Evolutionary conservation across 2,113 vertebrate genomes (phyloP).

Genomic region (Lampris incognitus): DNA sequence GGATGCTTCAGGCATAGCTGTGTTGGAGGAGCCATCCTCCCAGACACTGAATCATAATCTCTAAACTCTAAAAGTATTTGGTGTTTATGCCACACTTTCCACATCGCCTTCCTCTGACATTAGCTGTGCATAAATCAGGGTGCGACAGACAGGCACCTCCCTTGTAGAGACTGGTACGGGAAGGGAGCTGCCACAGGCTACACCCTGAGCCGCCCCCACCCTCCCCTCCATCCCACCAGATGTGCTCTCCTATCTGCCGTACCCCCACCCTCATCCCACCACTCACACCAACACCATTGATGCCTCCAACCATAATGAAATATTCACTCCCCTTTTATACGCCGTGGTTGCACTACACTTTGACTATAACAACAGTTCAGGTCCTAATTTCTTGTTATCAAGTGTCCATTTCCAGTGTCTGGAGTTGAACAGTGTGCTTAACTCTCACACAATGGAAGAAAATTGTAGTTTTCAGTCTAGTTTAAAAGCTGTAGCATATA

Average conservation of each 20-base stretch:
- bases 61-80: slow-evolving; percentile 89
- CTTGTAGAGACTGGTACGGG: slow-evolving; percentile 94
- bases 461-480: too few species aligned
- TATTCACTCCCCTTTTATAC: slow-evolving; percentile 67
- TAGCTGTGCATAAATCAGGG: slow-evolving; percentile 90
- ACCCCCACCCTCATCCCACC: slow-evolving; percentile 51
- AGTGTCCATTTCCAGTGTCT: too few species aligned
- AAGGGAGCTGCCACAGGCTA: slow-evolving; percentile 86
- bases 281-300: slow-evolving; percentile 61
- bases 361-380: slow-evolving; percentile 15
- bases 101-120: slow-evolving; percentile 91
- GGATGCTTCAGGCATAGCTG: slow-evolving; percentile 52
- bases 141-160: slow-evolving; percentile 85
- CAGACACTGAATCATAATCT: slow-evolving; percentile 90
- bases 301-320: slow-evolving; percentile 77
- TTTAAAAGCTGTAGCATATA: too few species aligned
- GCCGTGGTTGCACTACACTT: slow-evolving; percentile 25
- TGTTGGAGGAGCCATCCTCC: slow-evolving; percentile 82
- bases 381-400: too few species aligned
- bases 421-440: too few species aligned
- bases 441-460: too few species aligned
- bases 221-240: slow-evolving; percentile 80
- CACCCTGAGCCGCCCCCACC: slow-evolving; percentile 80
- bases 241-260: slow-evolving; percentile 80
- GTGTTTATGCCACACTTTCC: slow-evolving; percentile 91